These are phyloP conservation scores for Drosophila eohydei DNA, from an alignment of 2,888 invertebrate species.

Conservation along the genomic window DNA sequence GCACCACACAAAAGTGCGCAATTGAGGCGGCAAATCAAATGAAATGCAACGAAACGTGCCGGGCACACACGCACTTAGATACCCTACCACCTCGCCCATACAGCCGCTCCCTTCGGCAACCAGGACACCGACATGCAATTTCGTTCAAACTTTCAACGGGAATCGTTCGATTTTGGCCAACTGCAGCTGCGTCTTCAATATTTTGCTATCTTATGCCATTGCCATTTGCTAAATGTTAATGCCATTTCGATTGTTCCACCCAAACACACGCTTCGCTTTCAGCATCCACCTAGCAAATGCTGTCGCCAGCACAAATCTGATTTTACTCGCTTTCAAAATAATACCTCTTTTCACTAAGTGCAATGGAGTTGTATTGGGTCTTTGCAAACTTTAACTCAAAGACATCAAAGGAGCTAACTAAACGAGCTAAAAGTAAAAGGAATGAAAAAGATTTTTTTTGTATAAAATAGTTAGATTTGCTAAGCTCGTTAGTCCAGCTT, in stretches of 20 bases:
- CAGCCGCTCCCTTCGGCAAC: neutral
- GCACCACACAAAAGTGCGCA: conserved; percentile 75
- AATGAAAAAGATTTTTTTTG: neutral
- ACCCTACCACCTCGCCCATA: conserved; percentile 3
- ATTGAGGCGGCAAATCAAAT: conserved; percentile 79
- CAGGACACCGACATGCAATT: conserved; percentile 52
- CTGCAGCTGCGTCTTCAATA: conserved; percentile 74
- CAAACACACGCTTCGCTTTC: conserved; percentile 5
- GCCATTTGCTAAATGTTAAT: conserved; percentile 79
- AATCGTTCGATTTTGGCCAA: conserved; percentile 75
- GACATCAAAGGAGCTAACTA: neutral
- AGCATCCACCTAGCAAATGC: conserved; percentile 18
- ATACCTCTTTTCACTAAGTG: conserved; percentile 31
- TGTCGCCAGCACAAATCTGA: conserved; percentile 60
- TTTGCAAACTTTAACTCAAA: neutral
- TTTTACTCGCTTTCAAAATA: conserved; percentile 27
- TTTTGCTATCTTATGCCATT: conserved; percentile 68
- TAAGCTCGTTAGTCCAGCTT: too few species aligned
- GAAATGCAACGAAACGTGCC: conserved; percentile 72
- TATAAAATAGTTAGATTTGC: too few species aligned
- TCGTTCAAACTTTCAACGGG: conserved; percentile 59
- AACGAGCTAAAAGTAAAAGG: neutral
- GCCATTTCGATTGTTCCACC: conserved; percentile 72
- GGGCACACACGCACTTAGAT: conserved; percentile 53
- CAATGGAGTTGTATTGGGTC: conserved; percentile 1